A percentile compares a stretch with the other conserved stretches of the same genome.
Evolutionary conservation across 2,888 invertebrate species (phyloP).

Genomic region (Melinopterus prodromus): DNA sequence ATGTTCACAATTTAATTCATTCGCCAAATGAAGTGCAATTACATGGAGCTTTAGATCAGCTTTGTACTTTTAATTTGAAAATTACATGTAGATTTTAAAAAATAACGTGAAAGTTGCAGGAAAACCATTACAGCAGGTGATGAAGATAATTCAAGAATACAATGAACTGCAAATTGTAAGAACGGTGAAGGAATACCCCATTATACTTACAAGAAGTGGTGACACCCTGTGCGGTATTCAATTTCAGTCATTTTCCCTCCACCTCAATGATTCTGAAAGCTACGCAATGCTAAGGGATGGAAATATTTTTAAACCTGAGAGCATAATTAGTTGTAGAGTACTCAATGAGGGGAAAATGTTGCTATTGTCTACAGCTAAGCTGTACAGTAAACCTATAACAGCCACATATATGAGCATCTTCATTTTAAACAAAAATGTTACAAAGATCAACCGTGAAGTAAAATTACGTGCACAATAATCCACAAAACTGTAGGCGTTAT

Average conservation of each 20-base stretch:
- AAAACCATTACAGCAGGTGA: background rate
- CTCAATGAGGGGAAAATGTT: background rate
- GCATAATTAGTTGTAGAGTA: background rate
- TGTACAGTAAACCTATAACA: no score
- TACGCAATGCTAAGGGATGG: background rate
- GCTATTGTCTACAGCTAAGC: background rate
- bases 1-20: no score
- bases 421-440: no score
- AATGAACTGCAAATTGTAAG: background rate
- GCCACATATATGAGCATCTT: no score
- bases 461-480: no score
- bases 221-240: background rate
- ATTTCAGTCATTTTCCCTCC: background rate
- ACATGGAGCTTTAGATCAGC: no score
- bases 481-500: no score
- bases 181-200: background rate
- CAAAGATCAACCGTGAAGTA: no score
- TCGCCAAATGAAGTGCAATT: no score
- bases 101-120: no score
- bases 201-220: background rate
- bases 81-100: no score
- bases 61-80: no score
- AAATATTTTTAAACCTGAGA: background rate
- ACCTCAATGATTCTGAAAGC: background rate
- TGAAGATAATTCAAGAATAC: background rate